phyloP scores from a whole-genome alignment of 1,140 invertebrate species.

The Pantala flavescens region DNA sequence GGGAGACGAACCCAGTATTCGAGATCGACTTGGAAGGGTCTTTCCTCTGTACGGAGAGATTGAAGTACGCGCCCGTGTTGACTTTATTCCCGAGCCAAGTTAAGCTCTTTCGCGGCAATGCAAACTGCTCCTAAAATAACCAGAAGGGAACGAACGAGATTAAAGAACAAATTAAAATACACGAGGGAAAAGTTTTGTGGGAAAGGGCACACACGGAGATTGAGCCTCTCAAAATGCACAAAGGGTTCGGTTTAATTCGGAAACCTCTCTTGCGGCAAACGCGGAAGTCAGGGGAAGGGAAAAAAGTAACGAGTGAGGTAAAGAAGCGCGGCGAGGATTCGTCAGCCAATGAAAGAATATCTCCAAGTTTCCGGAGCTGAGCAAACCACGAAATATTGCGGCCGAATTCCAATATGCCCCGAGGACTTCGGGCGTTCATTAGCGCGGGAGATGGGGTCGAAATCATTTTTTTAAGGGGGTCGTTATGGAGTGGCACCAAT shows the following conservation, averaged over 20 bases:
- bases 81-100: not conserved
- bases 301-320: not conserved
- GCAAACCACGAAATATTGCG: not conserved
- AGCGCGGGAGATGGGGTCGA: not conserved
- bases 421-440: not conserved
- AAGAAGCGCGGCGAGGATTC: not conserved
- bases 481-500: too few relatives aligned
- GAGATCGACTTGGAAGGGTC: not conserved
- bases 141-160: not conserved
- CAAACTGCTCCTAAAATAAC: not conserved
- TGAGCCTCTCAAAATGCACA: not conserved
- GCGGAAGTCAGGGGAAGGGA: not conserved
- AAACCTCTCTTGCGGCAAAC: not conserved
- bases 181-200: not conserved
- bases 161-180: not conserved
- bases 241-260: constrained; percentile 8
- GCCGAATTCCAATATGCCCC: not conserved
- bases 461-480: too few relatives aligned
- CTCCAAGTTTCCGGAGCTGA: not conserved
- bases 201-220: constrained; percentile 1
- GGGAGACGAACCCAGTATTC: too few relatives aligned
- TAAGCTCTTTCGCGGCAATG: not conserved
- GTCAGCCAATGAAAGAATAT: not conserved
- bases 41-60: not conserved
- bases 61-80: not conserved